These are phyloP conservation scores for Heliconius erato DNA, from an alignment of 2,888 invertebrate genomes.

Conservation along the genomic window DNA sequence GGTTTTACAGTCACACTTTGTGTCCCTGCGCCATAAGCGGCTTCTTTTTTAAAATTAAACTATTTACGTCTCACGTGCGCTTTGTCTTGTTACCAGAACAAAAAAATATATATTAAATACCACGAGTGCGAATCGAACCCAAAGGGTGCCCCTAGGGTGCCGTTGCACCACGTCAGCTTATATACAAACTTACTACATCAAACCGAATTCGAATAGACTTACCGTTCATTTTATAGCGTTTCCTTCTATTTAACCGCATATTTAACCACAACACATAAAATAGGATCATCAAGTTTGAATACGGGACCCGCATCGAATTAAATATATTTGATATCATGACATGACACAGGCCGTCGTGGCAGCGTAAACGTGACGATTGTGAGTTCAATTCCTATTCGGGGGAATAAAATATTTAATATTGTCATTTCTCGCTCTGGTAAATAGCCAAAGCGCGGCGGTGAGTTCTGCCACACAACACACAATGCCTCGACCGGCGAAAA, in stretches of 20 bases:
- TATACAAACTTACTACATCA: not conserved
- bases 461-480: no score
- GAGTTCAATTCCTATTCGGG: not conserved
- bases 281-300: not conserved
- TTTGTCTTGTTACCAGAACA: no score
- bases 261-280: not conserved
- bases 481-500: not conserved
- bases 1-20: no score
- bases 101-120: no score
- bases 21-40: no score
- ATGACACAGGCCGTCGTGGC: not conserved
- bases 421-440: not conserved
- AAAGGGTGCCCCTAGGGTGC: no score
- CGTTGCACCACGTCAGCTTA: not conserved
- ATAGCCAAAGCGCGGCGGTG: not conserved
- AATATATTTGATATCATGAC: not conserved
- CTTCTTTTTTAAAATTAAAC: no score
- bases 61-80: no score
- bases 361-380: not conserved
- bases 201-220: not conserved
- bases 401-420: not conserved
- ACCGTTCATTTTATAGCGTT: not conserved
- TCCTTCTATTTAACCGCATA: not conserved
- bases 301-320: constrained; percentile 8
- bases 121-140: no score